Base-by-base conservation (phyloP, 2,113 vertebrate genomes). In the Urocitellus parryii region DNA sequence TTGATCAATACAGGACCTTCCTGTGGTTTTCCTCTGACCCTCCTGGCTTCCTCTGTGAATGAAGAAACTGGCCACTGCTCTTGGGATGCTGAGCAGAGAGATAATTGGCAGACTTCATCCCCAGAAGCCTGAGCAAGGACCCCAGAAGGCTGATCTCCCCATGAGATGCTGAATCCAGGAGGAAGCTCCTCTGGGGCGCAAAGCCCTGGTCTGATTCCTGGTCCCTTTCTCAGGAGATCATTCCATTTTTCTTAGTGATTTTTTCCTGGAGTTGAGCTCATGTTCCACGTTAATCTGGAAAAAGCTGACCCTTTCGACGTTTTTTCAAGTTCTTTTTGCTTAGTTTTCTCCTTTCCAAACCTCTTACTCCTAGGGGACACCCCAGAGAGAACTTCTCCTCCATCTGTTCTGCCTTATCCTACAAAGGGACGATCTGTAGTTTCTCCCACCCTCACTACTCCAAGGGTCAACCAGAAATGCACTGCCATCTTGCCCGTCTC, bases 71-170 rank as follows among this genome's bases (percentile, higher is more conserved):
- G 65, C n/a, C 27, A 14, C 58, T 22, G 27, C 22, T 65, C 24
- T 34, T 5, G 1, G 51, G 7, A 42, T 4, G n/a, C 67, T n/a
- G 63, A 12, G 80, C 42, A 73, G 12, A 37, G 8, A 58, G 61
- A 22, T 56, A n/a, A 29, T 2, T 61, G 3, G 42, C 56, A 67
- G 56, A 10, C 29, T 34, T 51, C 13, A 14, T 6, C 48, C 18
- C 8, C 13, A 0, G 7, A 45, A 42, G 9, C 10, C 22, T 6
- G 5, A 7, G 58, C 0, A 4, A 56, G 56, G 45, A n/a, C 42
- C 56, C 4, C 29, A 14, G 56, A 45, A 56, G 20, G 3, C 48
- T 0, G 4, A 11, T 24, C 17, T 42, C 39, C 27, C 48, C 74
- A 3, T 10, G 8, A 17, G 24, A 34, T 45, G 67, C 10, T 3